phyloP scores from a whole-genome alignment of 2,888 invertebrate genomes.

The Adelphocoris suturalis region DNA sequence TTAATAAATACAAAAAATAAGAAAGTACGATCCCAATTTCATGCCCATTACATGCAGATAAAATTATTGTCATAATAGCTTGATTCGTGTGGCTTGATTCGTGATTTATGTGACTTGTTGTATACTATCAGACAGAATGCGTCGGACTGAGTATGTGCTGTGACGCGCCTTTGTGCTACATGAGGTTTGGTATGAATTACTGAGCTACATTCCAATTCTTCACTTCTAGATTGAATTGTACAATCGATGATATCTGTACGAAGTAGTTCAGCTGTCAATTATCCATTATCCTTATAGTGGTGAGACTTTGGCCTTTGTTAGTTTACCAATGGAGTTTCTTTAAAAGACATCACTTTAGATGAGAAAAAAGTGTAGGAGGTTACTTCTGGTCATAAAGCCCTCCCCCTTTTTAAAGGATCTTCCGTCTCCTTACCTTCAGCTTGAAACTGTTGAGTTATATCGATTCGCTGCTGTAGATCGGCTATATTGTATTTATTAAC shows the following conservation, averaged over 20 bases:
- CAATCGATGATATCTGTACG: background rate
- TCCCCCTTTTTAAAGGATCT: no score
- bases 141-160: slow-evolving; percentile 15
- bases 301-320: no score
- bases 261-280: background rate
- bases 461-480: no score
- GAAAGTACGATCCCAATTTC: background rate
- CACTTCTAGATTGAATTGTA: no score
- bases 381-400: no score
- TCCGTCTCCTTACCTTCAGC: no score
- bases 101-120: slow-evolving; percentile 22
- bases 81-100: background rate
- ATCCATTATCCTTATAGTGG: no score
- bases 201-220: background rate
- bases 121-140: slow-evolving; percentile 10
- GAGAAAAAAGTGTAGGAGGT: no score
- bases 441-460: no score
- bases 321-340: no score
- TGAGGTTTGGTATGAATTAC: slow-evolving; percentile 53
- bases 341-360: no score
- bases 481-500: no score
- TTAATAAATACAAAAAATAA: background rate
- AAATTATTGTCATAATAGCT: slow-evolving; percentile 33
- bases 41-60: background rate
- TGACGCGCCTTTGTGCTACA: background rate